These are phyloP conservation scores for Caenorhabditis sp. DNA, from an alignment of 2,888 invertebrate genomes.

Conservation along the genomic window DNA sequence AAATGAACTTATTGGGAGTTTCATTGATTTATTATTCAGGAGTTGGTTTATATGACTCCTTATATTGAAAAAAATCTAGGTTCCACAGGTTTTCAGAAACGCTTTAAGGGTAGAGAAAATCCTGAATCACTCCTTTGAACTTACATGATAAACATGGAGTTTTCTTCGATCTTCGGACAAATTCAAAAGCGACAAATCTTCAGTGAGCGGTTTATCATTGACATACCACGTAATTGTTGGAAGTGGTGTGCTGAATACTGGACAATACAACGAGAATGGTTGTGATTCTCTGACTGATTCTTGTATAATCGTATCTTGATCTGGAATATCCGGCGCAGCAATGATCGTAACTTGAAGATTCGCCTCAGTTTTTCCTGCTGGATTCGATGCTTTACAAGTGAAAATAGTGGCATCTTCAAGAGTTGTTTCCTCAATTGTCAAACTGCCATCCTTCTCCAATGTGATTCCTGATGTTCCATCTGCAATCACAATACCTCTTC, in stretches of 20 bases:
- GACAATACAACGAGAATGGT: slow-evolving; percentile 68
- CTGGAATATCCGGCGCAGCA: slow-evolving; percentile 65
- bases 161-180: slow-evolving; percentile 67
- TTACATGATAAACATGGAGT: slow-evolving; percentile 53
- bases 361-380: slow-evolving; percentile 76
- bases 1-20: no score
- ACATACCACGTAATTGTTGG: slow-evolving; percentile 67
- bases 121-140: no score
- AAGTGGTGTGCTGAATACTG: slow-evolving; percentile 66
- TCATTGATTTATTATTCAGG: no score
- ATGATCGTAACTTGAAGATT: slow-evolving; percentile 76
- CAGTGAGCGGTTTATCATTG: slow-evolving; percentile 58
- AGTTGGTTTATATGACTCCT: no score
- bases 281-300: slow-evolving; percentile 55
- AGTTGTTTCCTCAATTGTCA: slow-evolving; percentile 54
- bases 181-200: slow-evolving; percentile 44
- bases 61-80: no score
- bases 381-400: slow-evolving; percentile 77
- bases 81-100: no score
- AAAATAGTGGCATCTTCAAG: slow-evolving; percentile 75
- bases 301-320: slow-evolving; percentile 49
- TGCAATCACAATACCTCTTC: slow-evolving; percentile 50
- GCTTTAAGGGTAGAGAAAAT: no score
- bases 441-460: slow-evolving; percentile 49
- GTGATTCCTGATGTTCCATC: slow-evolving; percentile 35